A percentile compares a stretch with the other conserved stretches of the same genome.
Conservation (phyloP, 2,797 vertebrate species). For the Melanogrammus aeglefinus region DNA sequence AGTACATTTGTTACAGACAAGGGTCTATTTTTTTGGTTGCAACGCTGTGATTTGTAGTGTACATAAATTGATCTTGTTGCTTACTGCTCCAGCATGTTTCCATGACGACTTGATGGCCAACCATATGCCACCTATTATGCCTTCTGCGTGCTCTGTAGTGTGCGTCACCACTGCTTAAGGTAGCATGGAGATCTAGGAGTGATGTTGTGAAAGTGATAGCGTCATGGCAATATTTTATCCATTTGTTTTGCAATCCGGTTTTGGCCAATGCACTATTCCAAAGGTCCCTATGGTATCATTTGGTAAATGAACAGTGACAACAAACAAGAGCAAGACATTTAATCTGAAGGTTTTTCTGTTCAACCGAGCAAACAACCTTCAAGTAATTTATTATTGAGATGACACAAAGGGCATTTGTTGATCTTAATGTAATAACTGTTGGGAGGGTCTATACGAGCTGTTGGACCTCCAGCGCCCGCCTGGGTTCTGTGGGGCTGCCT, state of each 20-base stretch:
- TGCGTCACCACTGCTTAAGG: background rate
- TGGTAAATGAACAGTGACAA: background rate
- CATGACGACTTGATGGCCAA: background rate
- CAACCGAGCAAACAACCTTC: background rate
- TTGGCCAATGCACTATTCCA: background rate
- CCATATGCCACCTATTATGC: background rate
- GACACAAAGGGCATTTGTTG: background rate
- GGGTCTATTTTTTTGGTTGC: background rate
- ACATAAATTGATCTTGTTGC: background rate
- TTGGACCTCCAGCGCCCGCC: background rate
- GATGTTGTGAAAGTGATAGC: background rate
- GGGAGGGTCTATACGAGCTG: background rate
- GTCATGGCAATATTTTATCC: background rate
- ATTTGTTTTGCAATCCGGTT: background rate
- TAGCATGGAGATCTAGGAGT: background rate
- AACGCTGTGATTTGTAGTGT: background rate
- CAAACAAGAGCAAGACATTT: background rate
- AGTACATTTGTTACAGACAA: background rate
- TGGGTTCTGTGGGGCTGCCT: background rate
- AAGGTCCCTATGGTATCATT: conserved; percentile 8
- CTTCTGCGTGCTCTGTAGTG: background rate
- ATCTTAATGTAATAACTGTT: background rate
- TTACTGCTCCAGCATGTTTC: background rate
- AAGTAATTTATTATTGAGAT: background rate
- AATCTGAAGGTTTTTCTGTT: background rate